phyloP scores from a whole-genome alignment of 2,113 vertebrate species.

The Pollimyrus isidori region DNA sequence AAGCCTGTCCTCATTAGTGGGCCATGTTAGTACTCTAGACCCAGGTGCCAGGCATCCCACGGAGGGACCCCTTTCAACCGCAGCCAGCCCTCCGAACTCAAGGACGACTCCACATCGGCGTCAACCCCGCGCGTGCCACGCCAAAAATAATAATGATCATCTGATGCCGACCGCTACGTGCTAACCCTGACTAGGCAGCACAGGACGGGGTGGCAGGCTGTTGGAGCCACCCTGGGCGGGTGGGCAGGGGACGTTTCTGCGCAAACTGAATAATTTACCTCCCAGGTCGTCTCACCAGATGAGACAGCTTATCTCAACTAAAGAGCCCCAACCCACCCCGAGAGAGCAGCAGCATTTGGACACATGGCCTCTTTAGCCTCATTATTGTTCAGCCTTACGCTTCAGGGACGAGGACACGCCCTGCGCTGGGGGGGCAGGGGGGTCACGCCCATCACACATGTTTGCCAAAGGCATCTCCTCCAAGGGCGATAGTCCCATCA shows the following conservation, averaged over 20 bases:
- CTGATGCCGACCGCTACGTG: background rate
- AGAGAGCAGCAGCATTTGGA: background rate
- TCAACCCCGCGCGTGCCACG: background rate
- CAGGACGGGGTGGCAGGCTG: background rate
- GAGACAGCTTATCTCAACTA: background rate
- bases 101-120: slow-evolving; percentile 1
- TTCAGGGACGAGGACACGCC: background rate
- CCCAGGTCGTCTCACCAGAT: background rate
- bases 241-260: background rate
- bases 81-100: slow-evolving; percentile 21
- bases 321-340: background rate
- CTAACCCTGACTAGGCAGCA: background rate
- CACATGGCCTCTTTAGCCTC: background rate
- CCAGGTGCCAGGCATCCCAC: background rate
- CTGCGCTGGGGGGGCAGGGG: background rate
- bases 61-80: slow-evolving; percentile 23
- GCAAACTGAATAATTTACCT: background rate
- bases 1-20: slow-evolving; percentile 18
- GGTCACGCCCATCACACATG: background rate
- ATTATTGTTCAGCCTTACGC: background rate
- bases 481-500: background rate
- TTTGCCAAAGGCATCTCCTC: background rate
- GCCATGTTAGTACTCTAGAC: background rate
- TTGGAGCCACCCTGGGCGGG: background rate
- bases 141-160: background rate